Percentiles rank a stretch among this genome's conserved stretches.
Evolutionary conservation across 2,888 invertebrate species (phyloP).

Genomic region (Trachelus troglodyta): DNA sequence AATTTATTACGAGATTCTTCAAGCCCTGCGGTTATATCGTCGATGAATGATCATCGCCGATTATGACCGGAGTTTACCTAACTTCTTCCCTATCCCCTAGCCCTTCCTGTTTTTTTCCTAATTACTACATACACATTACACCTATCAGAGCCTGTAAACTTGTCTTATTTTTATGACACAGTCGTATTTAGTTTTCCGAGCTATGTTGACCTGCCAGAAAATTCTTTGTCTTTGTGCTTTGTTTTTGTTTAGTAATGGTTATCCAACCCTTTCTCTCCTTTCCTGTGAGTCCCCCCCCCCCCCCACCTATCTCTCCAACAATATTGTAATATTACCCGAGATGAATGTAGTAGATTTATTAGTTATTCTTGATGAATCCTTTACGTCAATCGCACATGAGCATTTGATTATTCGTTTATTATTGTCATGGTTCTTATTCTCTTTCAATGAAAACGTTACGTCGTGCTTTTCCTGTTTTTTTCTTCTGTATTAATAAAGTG

Average conservation of each 20-base stretch:
- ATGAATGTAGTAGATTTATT: neutral
- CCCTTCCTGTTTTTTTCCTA: neutral
- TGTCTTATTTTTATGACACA: neutral
- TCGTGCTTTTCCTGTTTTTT: neutral
- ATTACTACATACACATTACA: neutral
- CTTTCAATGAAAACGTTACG: neutral
- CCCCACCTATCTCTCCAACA: neutral
- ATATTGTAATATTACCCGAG: neutral
- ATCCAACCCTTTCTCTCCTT: neutral
- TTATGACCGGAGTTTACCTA: neutral
- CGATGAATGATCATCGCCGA: constrained; percentile 37
- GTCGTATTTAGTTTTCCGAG: neutral
- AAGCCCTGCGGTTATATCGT: constrained; percentile 51
- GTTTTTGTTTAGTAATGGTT: neutral
- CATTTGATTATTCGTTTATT: too few species aligned
- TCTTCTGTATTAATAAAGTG: neutral
- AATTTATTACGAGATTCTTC: constrained; percentile 54
- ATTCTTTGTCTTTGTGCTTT: neutral
- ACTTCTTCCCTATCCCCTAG: neutral
- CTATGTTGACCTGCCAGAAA: neutral
- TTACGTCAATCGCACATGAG: too few species aligned
- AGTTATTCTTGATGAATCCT: too few species aligned
- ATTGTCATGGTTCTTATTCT: neutral
- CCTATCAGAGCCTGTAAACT: neutral
- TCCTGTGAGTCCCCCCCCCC: neutral